A percentile compares a stretch with the other conserved stretches of the same genome.
Conservation (phyloP, 2,113 vertebrate genomes). For the Cebus imitator region DNA sequence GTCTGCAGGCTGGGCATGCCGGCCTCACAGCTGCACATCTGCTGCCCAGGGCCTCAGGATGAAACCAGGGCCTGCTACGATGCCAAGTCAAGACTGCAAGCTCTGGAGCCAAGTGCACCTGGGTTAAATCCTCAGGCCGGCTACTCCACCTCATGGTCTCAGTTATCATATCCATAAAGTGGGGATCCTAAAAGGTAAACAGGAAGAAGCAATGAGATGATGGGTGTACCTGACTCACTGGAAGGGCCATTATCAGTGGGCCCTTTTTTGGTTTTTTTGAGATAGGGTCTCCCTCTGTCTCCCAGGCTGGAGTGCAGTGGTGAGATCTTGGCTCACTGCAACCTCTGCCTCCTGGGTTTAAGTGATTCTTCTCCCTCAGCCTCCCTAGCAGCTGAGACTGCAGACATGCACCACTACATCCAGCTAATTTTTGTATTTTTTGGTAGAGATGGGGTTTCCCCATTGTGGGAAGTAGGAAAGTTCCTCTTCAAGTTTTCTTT, state of each 20-base stretch:
- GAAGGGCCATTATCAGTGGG: not conserved
- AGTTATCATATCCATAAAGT: not conserved
- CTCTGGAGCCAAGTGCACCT: not conserved
- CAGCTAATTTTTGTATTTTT: too few relatives aligned
- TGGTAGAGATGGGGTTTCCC: too few relatives aligned
- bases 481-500: too few relatives aligned
- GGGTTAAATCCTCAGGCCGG: not conserved
- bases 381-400: too few relatives aligned
- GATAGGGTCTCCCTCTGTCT: too few relatives aligned
- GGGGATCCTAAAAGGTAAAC: not conserved
- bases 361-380: too few relatives aligned
- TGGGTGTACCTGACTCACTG: fast-evolving
- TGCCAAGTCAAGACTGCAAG: fast-evolving
- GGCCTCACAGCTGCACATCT: fast-evolving
- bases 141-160: not conserved
- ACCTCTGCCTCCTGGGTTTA: too few relatives aligned
- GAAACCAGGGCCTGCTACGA: not conserved
- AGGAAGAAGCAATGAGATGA: not conserved
- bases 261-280: too few relatives aligned
- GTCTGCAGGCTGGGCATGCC: fast-evolving
- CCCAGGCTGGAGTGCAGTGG: too few relatives aligned
- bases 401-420: too few relatives aligned
- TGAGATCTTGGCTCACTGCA: too few relatives aligned
- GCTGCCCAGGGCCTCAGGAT: not conserved
- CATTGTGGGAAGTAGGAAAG: too few relatives aligned